A percentile compares a stretch with the other conserved stretches of the same genome.
Evolutionary conservation across 1,140 invertebrate species (phyloP).

Genomic region (Polypedilum vanderplanki): DNA sequence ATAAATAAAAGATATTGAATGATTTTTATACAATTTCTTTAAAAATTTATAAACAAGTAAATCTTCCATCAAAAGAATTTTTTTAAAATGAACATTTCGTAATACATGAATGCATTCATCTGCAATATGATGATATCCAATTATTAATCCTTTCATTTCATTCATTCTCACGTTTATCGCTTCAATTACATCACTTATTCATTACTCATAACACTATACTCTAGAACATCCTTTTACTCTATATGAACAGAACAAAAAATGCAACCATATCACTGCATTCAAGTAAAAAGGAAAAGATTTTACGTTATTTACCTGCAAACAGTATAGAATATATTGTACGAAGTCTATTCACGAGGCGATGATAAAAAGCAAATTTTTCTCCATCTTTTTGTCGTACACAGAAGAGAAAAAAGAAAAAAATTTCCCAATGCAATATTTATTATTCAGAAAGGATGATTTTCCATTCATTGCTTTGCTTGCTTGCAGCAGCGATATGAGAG

Average conservation of each 20-base stretch:
- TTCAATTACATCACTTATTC: constrained; percentile 19
- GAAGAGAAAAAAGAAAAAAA: not conserved
- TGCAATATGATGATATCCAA: not conserved
- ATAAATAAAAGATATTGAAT: not conserved
- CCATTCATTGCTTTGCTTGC: not conserved
- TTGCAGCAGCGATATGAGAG: not conserved
- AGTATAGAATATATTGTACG: too few species aligned
- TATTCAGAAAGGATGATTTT: constrained; percentile 12
- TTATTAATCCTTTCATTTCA: not conserved
- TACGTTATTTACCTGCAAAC: not conserved
- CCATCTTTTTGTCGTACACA: not conserved
- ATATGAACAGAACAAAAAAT: not conserved
- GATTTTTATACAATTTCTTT: not conserved
- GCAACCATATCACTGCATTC: not conserved
- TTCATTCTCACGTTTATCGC: constrained; percentile 4
- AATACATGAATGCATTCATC: not conserved
- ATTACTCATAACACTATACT: not conserved
- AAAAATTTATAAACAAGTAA: not conserved
- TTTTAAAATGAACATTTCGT: not conserved
- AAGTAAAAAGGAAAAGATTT: not conserved
- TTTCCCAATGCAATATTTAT: constrained; percentile 20
- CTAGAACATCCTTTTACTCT: not conserved
- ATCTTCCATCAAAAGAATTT: not conserved
- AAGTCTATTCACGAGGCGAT: too few species aligned
- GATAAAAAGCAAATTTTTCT: too few species aligned